Evolutionary conservation across 2,113 vertebrate genomes (phyloP), one percentile per base, ranked within the genome.

Genomic region (Lepisosteus oculatus): DNA sequence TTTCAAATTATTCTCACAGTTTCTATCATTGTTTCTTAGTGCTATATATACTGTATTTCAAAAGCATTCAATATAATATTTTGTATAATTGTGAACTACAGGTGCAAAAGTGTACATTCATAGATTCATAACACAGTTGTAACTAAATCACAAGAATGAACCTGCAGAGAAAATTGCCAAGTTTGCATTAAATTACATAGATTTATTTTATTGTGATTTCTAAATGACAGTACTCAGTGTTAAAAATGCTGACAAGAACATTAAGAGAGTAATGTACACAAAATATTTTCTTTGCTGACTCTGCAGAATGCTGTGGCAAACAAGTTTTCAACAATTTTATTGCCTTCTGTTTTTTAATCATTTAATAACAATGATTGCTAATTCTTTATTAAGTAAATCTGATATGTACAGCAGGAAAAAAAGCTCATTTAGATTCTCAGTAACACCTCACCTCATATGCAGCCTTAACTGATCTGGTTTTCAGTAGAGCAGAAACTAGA

Each of bases 181-280:
- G 67, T 43, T n/a, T 41, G 12, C 13, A 43, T 29, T 59, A 43
- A 59, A 69, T 69, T 59, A 69, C 29, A 59, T 44, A 54, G 54
- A 57, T 67, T 47, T 29, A 29, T 69, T 69, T 43, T 57, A 55
- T n/a, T 69, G 55, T 17, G 13, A 15, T 59, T n/a, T 59, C 11
- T 59, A 57, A 59, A 69, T 56, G 7, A 69, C 13, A 69, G 42
- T 55, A 9, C 56, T 66, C 51, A 13, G 66, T 4, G 11, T 29
- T 14, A 59, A 59, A 59, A 59, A 44, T 8, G 55, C 67, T 59
- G 67, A 69, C 67, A 44, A 17, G 29, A 66, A 41, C 55, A 69
- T 59, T 43, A 43, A 43, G 29, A 17, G 55, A 6, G 13, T 9
- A 13, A 13, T 55, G 55, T n/a, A 43, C 57, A 59, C 57, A 59